Conservation (phyloP, 2,888 invertebrate genomes). For the Plagodis pulveraria region DNA sequence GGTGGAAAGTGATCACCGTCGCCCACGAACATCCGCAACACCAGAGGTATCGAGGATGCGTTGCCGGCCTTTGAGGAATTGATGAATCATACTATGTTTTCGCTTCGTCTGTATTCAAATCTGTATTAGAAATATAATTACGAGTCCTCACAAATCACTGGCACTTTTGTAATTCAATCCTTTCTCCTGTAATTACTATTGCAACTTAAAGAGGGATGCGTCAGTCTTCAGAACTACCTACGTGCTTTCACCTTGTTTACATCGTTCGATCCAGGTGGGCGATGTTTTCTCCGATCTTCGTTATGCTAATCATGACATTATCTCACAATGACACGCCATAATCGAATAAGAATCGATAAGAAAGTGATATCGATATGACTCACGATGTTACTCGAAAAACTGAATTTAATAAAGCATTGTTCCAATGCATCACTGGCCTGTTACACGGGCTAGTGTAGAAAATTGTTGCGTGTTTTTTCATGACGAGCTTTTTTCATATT, state of each 20-base stretch:
- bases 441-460: constrained; percentile 14
- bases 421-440: constrained; percentile 23
- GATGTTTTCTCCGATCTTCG: constrained; percentile 46
- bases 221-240: constrained; percentile 5
- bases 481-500: no score
- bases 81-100: no score
- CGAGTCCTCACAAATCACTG: no score
- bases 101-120: no score
- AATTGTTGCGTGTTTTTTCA: constrained; percentile 1
- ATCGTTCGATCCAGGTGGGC: constrained; percentile 31
- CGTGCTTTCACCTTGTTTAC: constrained; percentile 35
- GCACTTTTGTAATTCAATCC: no score
- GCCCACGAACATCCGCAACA: no score
- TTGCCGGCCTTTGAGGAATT: no score
- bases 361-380: constrained; percentile 60
- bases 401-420: constrained; percentile 37
- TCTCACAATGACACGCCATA: constrained; percentile 53
- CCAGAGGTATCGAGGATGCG: no score
- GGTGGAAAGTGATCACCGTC: no score
- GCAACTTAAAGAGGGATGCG: constrained; percentile 10
- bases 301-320: constrained; percentile 58
- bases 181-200: not conserved
- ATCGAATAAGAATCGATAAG: constrained; percentile 52
- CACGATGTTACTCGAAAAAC: constrained; percentile 36
- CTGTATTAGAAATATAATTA: no score